phyloP scores from a whole-genome alignment of 1,140 invertebrate species.

The Stegodyphus dumicola region DNA sequence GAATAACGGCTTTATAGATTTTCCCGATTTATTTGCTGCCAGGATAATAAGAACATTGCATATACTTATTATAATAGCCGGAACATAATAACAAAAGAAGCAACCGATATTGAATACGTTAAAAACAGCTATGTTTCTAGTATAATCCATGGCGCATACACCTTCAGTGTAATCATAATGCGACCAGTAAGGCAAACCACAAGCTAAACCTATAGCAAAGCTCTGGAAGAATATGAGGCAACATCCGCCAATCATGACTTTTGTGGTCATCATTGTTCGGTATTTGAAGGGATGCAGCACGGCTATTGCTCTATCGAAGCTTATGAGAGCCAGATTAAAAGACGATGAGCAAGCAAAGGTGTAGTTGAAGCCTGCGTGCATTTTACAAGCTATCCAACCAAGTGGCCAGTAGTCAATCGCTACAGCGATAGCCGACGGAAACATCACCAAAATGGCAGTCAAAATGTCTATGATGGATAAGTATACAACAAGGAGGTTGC shows the following conservation, averaged over 20 bases:
- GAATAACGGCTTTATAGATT: not conserved
- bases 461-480: constrained; percentile 32
- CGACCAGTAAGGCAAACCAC: constrained; percentile 1
- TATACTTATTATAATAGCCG: not conserved
- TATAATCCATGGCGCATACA: constrained; percentile 12
- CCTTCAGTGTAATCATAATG: constrained; percentile 42
- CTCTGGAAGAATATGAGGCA: not conserved
- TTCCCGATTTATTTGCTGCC: constrained; percentile 7
- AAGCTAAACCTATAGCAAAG: not conserved
- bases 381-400: not conserved
- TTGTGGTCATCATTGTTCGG: not conserved
- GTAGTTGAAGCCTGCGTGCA: constrained; percentile 26
- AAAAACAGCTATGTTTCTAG: not conserved
- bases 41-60: constrained; percentile 14
- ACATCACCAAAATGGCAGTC: constrained; percentile 22
- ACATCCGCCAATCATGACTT: not conserved
- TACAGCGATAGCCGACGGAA: constrained; percentile 17
- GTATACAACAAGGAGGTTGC: constrained; percentile 32
- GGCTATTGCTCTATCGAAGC: constrained; percentile 41
- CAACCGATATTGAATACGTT: not conserved
- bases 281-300: constrained; percentile 39
- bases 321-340: constrained; percentile 25
- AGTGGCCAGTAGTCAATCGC: constrained; percentile 40
- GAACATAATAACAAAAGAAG: not conserved
- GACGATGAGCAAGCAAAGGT: constrained; percentile 16